These are phyloP conservation scores for Heliconius congener DNA, from an alignment of 1,140 invertebrate genomes.

Conservation along the genomic window DNA sequence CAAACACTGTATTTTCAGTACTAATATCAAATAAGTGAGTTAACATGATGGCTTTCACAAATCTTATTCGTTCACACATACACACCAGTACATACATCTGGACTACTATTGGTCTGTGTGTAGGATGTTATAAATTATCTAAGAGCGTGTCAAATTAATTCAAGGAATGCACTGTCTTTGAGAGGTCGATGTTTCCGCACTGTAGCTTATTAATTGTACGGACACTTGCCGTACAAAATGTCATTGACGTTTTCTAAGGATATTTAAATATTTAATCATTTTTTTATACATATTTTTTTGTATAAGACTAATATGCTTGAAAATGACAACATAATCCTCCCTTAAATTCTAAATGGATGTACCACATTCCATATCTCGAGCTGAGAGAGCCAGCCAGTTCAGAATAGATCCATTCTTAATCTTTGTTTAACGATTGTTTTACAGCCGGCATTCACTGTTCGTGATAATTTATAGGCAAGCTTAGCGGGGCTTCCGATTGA, in stretches of 20 bases:
- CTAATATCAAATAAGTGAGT: slow-evolving; percentile 36
- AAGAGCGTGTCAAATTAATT: slow-evolving; percentile 81
- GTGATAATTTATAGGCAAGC: slow-evolving; percentile 63
- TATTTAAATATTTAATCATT: slow-evolving; percentile 35
- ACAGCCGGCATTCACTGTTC: slow-evolving; percentile 57
- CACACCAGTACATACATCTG: slow-evolving; percentile 40
- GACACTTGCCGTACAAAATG: slow-evolving; percentile 69
- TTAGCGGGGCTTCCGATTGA: slow-evolving; percentile 62
- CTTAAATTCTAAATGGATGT: slow-evolving; percentile 39
- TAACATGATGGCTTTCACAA: slow-evolving; percentile 37
- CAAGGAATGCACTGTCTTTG: slow-evolving; percentile 69
- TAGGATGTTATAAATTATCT: slow-evolving; percentile 82
- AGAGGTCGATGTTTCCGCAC: slow-evolving; percentile 62
- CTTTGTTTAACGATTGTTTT: slow-evolving; percentile 73
- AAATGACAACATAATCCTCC: slow-evolving; percentile 33
- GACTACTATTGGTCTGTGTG: slow-evolving; percentile 52
- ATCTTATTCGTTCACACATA: slow-evolving; percentile 39
- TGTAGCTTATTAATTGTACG: slow-evolving; percentile 71
- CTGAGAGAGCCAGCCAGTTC: slow-evolving; percentile 45
- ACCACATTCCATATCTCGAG: slow-evolving; percentile 37
- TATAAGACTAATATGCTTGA: neutral
- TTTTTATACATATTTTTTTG: neutral
- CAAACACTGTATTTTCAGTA: slow-evolving; percentile 17
- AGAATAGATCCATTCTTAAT: slow-evolving; percentile 63
- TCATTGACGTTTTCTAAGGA: slow-evolving; percentile 57